phyloP scores from a whole-genome alignment of 2,113 vertebrate species.

The Ellobius talpinus region DNA sequence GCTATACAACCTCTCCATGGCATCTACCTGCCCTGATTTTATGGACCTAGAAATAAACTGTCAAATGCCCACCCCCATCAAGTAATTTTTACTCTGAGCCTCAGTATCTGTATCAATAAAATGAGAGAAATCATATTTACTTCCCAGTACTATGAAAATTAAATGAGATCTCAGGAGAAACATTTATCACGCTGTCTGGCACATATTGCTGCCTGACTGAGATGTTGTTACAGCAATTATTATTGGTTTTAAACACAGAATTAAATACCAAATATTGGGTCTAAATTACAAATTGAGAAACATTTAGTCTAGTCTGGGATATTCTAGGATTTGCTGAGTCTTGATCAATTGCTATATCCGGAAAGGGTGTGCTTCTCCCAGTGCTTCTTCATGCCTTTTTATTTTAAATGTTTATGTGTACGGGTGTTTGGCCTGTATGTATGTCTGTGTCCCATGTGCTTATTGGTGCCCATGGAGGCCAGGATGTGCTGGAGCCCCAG shows the following conservation, averaged over 20 bases:
- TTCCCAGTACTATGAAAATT: background rate
- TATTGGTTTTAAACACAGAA: conserved; percentile 21
- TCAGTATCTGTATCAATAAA: background rate
- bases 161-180: conserved; percentile 3
- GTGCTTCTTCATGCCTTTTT: background rate
- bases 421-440: background rate
- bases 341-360: background rate
- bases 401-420: background rate
- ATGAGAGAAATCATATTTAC: background rate
- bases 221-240: background rate
- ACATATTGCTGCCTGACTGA: background rate
- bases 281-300: background rate
- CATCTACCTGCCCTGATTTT: background rate
- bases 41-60: background rate
- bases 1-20: background rate
- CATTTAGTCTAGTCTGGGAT: conserved; percentile 7
- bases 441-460: background rate
- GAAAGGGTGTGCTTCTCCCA: background rate
- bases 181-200: background rate
- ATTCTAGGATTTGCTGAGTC: conserved; percentile 8
- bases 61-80: background rate
- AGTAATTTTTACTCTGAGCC: background rate
- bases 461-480: too few relatives aligned
- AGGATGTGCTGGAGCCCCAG: too few relatives aligned
- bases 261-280: background rate